Base-by-base conservation (phyloP, 2,888 invertebrate genomes). In the Metallyticus violacea region DNA sequence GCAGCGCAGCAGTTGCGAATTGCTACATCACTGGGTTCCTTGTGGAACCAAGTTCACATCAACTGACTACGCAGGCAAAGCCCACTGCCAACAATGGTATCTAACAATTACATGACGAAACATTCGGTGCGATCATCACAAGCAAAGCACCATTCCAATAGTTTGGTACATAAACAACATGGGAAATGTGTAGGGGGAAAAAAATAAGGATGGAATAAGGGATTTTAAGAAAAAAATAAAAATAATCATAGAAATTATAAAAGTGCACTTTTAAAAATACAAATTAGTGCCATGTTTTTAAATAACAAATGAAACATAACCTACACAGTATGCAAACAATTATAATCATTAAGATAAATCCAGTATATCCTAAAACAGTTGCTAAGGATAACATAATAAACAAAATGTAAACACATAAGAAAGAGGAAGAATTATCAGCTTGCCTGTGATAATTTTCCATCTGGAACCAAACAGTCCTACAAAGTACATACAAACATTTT, bases 401-500 rank as follows among this genome's bases (percentile, higher is more conserved):
- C 77, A 81, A 77, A 62, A 83, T 27, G 22, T n/a, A 83, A 62
- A 88, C 88, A 88, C 87, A 85, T 82, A 88, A 85, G 79, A 26
- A 81, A 88, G 84, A 88, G 88, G 88, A 88, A 88, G 83, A 86
- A 88, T 87, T 86, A 86, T 87, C 88, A 86, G 88, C 88, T 88
- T 88, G 88, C 88, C 88, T 88, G 87, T 86, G 88, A 88, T 88
- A 88, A 88, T 87, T 88, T 88, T 88, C 88, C 88, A 87, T 88
- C 88, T 87, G 88, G 88, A 88, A 88, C 88, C 88, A 88, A 88
- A 86, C 88, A 88, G 88, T 88, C 88, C 88, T 88, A 88, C 88
- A 88, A 62, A 88, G 86, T 85, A 88, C 87, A 88, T 86, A 88
- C 86, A 87, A 88, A 88, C 85, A 86, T 79, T 81, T 86, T 78